Evolutionary conservation across 2,113 vertebrate genomes (phyloP).

Genomic region (Rhizomys pruinosus): DNA sequence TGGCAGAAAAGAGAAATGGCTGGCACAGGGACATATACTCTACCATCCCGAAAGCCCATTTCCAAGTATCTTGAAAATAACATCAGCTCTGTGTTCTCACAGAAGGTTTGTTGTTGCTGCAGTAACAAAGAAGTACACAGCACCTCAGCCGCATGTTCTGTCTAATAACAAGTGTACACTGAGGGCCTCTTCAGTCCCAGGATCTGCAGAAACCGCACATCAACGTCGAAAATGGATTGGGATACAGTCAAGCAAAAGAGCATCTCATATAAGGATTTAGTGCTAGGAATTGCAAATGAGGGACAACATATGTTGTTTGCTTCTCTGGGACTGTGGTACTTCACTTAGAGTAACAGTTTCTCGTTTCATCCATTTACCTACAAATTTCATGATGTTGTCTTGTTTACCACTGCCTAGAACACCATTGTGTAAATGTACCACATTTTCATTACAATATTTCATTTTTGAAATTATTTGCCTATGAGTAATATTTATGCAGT

Average conservation of each 20-base stretch:
- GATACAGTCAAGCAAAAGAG: neutral
- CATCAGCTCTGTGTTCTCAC: neutral
- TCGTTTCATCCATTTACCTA: too few relatives aligned
- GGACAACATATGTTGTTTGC: too few relatives aligned
- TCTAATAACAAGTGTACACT: neutral
- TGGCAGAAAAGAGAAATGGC: slow-evolving; percentile 43
- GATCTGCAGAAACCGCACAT: neutral
- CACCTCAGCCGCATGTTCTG: neutral
- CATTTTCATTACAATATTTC: too few relatives aligned
- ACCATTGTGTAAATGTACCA: too few relatives aligned
- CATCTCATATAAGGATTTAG: too few relatives aligned
- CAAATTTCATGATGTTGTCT: too few relatives aligned
- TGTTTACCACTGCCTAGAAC: too few relatives aligned
- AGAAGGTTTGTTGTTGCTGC: neutral
- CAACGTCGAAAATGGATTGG: neutral
- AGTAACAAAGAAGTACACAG: neutral
- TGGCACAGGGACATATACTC: neutral
- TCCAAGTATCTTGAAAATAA: neutral
- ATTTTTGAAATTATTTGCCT: slow-evolving; percentile 34
- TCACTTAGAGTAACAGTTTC: too few relatives aligned
- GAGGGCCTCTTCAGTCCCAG: neutral
- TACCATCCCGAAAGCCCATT: neutral
- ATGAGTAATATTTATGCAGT: neutral
- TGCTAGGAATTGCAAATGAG: too few relatives aligned
- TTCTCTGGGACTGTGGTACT: too few relatives aligned